These are phyloP conservation scores for Proales similis DNA, from an alignment of 1,140 invertebrate genomes.

Conservation along the genomic window DNA sequence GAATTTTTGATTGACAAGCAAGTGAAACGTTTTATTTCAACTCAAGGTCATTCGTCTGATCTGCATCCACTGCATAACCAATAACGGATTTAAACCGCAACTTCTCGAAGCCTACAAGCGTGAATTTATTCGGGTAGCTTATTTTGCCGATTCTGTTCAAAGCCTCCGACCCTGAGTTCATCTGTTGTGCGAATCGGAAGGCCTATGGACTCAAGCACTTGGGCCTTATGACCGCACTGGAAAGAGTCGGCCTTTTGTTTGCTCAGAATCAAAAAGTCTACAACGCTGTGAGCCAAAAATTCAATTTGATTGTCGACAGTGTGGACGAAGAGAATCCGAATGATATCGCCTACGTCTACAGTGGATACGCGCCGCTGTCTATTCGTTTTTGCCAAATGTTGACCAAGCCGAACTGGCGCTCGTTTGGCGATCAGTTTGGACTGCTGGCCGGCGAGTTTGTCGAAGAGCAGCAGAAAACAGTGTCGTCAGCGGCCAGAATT, in stretches of 20 bases:
- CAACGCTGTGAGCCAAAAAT: slow-evolving; percentile 14
- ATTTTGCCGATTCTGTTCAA: background rate
- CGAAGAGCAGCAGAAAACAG: slow-evolving; percentile 53
- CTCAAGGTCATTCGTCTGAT: slow-evolving; percentile 11
- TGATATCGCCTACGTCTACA: slow-evolving; percentile 86
- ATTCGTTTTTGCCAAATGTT: slow-evolving; percentile 60
- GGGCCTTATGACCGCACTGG: slow-evolving; percentile 73
- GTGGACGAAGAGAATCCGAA: slow-evolving; percentile 59
- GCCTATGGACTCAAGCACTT: slow-evolving; percentile 82
- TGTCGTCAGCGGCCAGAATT: slow-evolving; percentile 38
- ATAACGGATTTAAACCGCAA: slow-evolving; percentile 79
- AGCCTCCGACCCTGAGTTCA: background rate
- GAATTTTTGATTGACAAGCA: background rate
- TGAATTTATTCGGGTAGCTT: slow-evolving; percentile 62
- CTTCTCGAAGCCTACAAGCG: slow-evolving; percentile 81
- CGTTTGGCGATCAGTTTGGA: slow-evolving; percentile 62
- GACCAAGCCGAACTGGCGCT: slow-evolving; percentile 68
- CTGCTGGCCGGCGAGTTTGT: slow-evolving; percentile 60
- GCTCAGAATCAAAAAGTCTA: slow-evolving; percentile 56
- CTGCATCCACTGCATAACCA: slow-evolving; percentile 66
- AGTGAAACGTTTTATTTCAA: background rate
- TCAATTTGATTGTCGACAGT: slow-evolving; percentile 33
- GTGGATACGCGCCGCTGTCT: slow-evolving; percentile 80
- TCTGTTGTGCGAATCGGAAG: slow-evolving; percentile 57
- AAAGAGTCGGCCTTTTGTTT: slow-evolving; percentile 73